Evolutionary conservation across 2,888 invertebrate species (phyloP).

Genomic region (Parelbella ahira): DNA sequence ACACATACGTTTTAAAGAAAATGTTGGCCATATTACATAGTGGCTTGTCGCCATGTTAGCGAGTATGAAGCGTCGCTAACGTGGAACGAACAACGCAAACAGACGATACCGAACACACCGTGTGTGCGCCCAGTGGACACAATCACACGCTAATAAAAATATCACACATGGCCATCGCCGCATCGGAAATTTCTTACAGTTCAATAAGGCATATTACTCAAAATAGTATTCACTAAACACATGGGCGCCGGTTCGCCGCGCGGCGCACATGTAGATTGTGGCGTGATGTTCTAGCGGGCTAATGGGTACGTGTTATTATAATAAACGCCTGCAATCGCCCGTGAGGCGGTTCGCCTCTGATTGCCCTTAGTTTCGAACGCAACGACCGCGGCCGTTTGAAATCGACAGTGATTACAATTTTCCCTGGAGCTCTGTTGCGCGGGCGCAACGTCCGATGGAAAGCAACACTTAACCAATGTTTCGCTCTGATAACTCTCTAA

Average conservation of each 20-base stretch:
- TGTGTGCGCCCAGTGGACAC: conserved; percentile 63
- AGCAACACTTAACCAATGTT: conserved; percentile 79
- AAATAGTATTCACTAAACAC: conserved; percentile 54
- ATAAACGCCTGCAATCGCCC: conserved; percentile 40
- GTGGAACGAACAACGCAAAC: conserved; percentile 35
- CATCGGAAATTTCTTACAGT: conserved; percentile 48
- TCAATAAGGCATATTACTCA: conserved; percentile 34
- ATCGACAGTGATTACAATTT: conserved; percentile 80
- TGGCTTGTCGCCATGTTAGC: no score
- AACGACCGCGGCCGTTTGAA: conserved; percentile 66
- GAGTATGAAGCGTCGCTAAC: no score
- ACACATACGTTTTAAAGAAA: no score
- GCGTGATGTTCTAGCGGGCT: conserved; percentile 39
- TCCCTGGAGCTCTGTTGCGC: conserved; percentile 73
- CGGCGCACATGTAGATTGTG: conserved; percentile 42
- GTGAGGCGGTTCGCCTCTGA: conserved; percentile 39
- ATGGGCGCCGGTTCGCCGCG: conserved; percentile 45
- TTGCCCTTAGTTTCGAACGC: conserved; percentile 57
- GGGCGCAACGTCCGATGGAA: conserved; percentile 78
- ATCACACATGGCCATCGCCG: conserved; percentile 43
- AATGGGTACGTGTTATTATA: conserved; percentile 44
- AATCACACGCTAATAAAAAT: conserved; percentile 50
- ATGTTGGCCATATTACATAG: no score
- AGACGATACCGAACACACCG: conserved; percentile 38
- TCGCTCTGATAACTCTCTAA: conserved; percentile 79